These are phyloP conservation scores for Propithecus perrieri DNA, from an alignment of 2,797 vertebrate genomes.

Conservation along the genomic window DNA sequence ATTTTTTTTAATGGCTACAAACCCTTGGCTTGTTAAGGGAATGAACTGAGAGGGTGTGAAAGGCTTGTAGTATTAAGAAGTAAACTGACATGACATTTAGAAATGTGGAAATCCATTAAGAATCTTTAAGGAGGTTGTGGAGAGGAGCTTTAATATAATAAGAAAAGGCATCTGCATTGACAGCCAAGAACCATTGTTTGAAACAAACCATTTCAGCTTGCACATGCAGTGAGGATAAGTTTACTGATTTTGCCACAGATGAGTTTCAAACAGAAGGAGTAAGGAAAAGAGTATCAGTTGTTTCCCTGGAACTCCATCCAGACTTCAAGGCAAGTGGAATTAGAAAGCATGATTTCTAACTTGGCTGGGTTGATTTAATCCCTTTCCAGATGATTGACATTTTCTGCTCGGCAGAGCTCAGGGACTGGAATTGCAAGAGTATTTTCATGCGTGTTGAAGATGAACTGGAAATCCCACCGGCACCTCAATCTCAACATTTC, in stretches of 20 bases:
- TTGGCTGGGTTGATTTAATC: conserved; percentile 58
- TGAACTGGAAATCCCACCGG: conserved; percentile 60
- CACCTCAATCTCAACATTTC: conserved; percentile 56
- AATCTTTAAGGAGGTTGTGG: neutral
- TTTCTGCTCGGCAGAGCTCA: conserved; percentile 70
- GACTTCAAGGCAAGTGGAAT: conserved; percentile 24
- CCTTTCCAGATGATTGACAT: conserved; percentile 73
- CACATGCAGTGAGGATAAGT: neutral
- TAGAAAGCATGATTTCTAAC: conserved; percentile 52
- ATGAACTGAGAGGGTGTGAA: neutral
- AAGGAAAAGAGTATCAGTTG: neutral
- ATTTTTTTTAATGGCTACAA: conserved; percentile 36
- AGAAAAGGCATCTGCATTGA: neutral
- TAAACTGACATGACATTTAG: neutral
- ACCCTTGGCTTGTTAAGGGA: conserved; percentile 32
- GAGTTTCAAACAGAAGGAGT: conserved; percentile 37
- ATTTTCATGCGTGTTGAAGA: conserved; percentile 58
- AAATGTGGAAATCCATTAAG: neutral
- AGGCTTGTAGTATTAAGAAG: neutral
- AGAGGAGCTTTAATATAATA: neutral
- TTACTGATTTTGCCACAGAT: neutral
- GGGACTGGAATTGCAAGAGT: conserved; percentile 64
- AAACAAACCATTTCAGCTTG: neutral
- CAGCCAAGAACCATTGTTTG: neutral
- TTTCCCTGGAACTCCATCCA: conserved; percentile 34